phyloP scores from a whole-genome alignment of 1,140 invertebrate genomes.

The Schlechtendalia chinensis region DNA sequence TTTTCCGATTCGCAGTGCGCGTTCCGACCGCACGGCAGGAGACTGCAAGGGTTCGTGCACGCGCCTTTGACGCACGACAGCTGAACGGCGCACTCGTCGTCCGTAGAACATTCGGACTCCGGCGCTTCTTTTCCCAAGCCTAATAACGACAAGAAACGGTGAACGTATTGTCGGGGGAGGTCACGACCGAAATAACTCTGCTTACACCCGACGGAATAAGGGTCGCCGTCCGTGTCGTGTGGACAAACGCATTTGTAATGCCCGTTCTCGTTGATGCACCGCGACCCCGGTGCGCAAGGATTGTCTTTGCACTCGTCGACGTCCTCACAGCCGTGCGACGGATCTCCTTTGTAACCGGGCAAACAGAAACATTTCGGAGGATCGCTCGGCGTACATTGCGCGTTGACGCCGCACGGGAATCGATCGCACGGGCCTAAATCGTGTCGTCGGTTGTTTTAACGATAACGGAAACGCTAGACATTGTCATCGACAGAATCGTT shows the following conservation, averaged over 20 bases:
- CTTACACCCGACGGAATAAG: conserved; percentile 63
- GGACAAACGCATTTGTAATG: conserved; percentile 82
- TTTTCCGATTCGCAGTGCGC: conserved; percentile 66
- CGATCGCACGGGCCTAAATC: conserved; percentile 71
- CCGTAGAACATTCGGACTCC: conserved; percentile 70
- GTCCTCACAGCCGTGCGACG: conserved; percentile 74
- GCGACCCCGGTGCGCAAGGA: conserved; percentile 80
- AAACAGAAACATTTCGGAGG: conserved; percentile 85
- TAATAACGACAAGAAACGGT: not conserved
- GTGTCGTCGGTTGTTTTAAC: no score
- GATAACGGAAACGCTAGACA: no score
- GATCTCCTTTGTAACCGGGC: conserved; percentile 79
- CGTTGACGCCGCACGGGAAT: conserved; percentile 87
- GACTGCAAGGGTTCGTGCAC: conserved; percentile 73
- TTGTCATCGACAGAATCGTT: conserved; percentile 48
- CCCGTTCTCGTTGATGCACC: conserved; percentile 82
- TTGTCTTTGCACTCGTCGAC: conserved; percentile 75
- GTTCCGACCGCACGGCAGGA: conserved; percentile 76
- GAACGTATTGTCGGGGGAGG: not conserved
- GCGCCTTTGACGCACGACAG: conserved; percentile 76
- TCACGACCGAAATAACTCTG: no score
- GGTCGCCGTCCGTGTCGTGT: conserved; percentile 74
- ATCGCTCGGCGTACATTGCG: conserved; percentile 85
- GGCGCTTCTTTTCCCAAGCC: conserved; percentile 46
- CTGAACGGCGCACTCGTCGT: conserved; percentile 82